These are phyloP conservation scores for Syrmaticus mikado DNA, from an alignment of 2,113 vertebrate species.

Conservation along the genomic window DNA sequence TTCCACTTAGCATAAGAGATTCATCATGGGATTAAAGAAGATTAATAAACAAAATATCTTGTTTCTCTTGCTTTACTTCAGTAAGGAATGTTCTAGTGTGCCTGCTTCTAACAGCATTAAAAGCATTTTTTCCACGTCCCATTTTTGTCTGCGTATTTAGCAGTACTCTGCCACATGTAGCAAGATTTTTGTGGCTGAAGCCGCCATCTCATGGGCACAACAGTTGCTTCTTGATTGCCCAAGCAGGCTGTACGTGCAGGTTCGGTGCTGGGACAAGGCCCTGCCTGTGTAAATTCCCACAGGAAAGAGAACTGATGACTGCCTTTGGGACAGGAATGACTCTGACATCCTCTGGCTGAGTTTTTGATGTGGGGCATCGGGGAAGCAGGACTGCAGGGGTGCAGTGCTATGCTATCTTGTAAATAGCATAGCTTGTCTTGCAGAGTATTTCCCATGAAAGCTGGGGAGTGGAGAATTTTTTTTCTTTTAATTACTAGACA, in stretches of 20 bases:
- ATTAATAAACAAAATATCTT: not conserved
- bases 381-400: not conserved
- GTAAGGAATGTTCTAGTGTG: not conserved
- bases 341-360: not conserved
- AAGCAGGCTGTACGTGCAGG: accelerated
- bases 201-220: accelerated
- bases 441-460: not conserved
- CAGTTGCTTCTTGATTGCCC: not conserved
- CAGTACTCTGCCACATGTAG: accelerated
- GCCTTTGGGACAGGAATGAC: not conserved
- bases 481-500: not conserved
- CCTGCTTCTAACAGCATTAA: not conserved
- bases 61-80: not conserved
- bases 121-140: not conserved
- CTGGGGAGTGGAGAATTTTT: not conserved
- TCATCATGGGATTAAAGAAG: not conserved
- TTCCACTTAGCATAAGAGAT: not conserved
- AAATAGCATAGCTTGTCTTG: accelerated
- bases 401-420: accelerated
- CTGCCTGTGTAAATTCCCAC: accelerated
- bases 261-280: not conserved
- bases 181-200: not conserved
- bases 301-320: not conserved
- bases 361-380: not conserved
- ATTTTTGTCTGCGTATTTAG: not conserved